Evolutionary conservation across 2,797 vertebrate genomes (phyloP), one percentile per base, ranked within the genome.

Genomic region (Emydoidea blandingii): DNA sequence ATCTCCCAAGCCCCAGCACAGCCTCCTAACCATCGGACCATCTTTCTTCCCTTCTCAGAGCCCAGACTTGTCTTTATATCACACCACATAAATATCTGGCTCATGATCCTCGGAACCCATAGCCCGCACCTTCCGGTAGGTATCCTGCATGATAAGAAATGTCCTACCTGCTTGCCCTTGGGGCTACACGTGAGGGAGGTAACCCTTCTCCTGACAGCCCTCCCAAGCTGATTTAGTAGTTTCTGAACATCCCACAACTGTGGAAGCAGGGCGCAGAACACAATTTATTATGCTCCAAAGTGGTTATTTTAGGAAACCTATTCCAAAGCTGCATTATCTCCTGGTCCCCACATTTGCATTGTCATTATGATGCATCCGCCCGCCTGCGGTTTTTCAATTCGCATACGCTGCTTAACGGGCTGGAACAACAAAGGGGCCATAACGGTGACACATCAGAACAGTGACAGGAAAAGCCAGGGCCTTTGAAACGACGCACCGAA

Each of bases 131-230:
- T 29, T 29, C 4, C 2, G 34, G 78, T 27, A 25, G 68, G 18
- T 8, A 12, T 49, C 54, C 6, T 8, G 29, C 37, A 62, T 0
- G 4, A 31, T 59, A 37, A 1, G 41, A 49, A 81, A 12, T 79
- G 37, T 47, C 25, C 25, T 78, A 44, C 44, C 15, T 74, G 68
- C 52, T 41, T 79, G 11, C 2, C 6, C 23, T 21, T 18, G 9
- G 37, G n/a, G 16, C 29, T 47, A 29, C 44, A 16, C 21, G 3
- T 3, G 1, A 5, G 3, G 2, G 52, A 68, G 2, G 47, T 59
- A 78, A 37, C 31, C 47, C 3, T 10, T 0, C 0, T 81, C n/a
- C 49, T 53, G 0, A 1, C 34, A 82, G 34, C 5, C 54, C 23
- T 1, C 1, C 19, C 0, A 0, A 11, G 57, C 23, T 83, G 62